Percentiles rank a stretch among this genome's conserved stretches.
phyloP scores from a whole-genome alignment of 2,797 vertebrate genomes.

The Arctocebus calabarensis region DNA sequence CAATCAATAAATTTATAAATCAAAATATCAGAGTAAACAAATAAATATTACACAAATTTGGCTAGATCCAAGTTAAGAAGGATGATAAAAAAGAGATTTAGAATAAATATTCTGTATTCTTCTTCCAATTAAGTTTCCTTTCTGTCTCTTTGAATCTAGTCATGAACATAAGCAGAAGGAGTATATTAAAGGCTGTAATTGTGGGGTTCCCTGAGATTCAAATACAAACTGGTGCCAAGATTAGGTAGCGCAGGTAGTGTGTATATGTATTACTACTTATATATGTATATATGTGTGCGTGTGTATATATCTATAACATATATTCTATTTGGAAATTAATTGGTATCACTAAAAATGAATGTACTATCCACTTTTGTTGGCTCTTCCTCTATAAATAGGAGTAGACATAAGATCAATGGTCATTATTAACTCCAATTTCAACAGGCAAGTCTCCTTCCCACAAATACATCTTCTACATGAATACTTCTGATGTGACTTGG shows the following conservation, averaged over 20 bases:
- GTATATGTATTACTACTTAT: neutral
- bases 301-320: neutral
- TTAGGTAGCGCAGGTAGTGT: neutral
- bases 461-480: neutral
- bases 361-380: neutral
- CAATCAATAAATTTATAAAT: slow-evolving; percentile 8
- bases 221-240: neutral
- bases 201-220: neutral
- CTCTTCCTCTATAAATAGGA: neutral
- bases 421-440: neutral
- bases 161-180: slow-evolving; percentile 1
- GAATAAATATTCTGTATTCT: neutral
- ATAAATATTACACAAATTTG: neutral
- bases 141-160: neutral
- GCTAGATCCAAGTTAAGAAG: neutral
- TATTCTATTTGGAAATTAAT: neutral
- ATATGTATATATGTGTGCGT: neutral
- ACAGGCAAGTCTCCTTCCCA: neutral
- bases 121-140: slow-evolving; percentile 4
- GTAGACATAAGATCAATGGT: neutral
- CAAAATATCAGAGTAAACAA: slow-evolving; percentile 24
- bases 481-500: neutral
- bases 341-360: neutral
- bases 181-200: neutral
- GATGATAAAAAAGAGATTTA: neutral